Conservation (phyloP, 2,888 invertebrate genomes). For the Phyto melanocephala region DNA sequence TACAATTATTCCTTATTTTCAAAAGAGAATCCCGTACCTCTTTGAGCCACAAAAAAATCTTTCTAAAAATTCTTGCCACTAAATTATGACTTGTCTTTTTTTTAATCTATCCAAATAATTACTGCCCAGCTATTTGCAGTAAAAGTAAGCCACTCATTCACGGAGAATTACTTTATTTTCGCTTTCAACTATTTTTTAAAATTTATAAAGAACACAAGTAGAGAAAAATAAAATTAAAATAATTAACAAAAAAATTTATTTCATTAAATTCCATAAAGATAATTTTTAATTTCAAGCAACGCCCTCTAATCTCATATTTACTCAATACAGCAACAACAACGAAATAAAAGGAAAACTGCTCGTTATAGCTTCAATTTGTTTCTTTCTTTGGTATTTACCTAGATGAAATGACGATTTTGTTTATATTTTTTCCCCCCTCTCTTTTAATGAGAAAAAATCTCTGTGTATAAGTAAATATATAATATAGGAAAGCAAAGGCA, state of each 20-base stretch:
- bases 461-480: neutral
- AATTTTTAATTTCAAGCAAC: conserved; percentile 48
- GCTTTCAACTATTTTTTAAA: neutral
- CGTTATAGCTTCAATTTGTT: conserved; percentile 32
- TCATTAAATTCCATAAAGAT: conserved; percentile 50
- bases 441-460: neutral
- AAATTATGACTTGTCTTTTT: too few relatives aligned
- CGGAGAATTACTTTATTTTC: neutral
- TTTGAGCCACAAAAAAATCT: too few relatives aligned
- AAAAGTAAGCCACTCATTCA: too few relatives aligned
- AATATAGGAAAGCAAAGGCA: conserved; percentile 38
- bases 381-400: conserved; percentile 8
- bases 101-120: too few relatives aligned
- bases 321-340: conserved; percentile 1
- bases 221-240: conserved; percentile 22
- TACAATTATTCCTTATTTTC: too few relatives aligned
- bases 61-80: too few relatives aligned
- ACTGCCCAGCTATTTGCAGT: too few relatives aligned
- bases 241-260: conserved; percentile 48
- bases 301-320: conserved; percentile 38
- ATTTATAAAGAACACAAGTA: neutral
- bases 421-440: conserved; percentile 2
- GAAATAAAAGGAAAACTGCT: conserved; percentile 13
- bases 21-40: too few relatives aligned
- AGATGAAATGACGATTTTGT: conserved; percentile 43